Evolutionary conservation across 2,888 invertebrate genomes (phyloP).

Genomic region (Drosophila mercatorum): DNA sequence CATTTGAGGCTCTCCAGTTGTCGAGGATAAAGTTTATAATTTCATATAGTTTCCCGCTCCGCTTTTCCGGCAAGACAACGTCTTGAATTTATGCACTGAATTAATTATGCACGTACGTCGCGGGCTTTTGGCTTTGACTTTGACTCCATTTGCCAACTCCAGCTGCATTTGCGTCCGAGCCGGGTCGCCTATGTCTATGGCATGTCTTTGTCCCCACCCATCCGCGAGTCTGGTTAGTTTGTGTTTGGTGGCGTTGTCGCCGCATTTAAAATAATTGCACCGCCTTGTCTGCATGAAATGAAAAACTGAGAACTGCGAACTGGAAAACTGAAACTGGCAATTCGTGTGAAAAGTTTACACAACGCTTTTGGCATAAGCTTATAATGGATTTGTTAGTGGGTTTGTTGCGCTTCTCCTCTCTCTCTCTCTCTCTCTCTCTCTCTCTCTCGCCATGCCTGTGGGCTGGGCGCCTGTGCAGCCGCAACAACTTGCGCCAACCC

Average conservation of each 20-base stretch:
- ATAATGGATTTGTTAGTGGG: constrained; percentile 76
- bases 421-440: too few species aligned
- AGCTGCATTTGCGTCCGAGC: constrained; percentile 35
- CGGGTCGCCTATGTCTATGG: background rate
- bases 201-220: constrained; percentile 7
- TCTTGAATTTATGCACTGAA: constrained; percentile 80
- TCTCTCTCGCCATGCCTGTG: background rate
- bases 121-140: constrained; percentile 34
- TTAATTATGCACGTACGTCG: constrained; percentile 78
- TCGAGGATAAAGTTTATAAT: constrained; percentile 77
- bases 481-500: constrained; percentile 36
- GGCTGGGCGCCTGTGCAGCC: constrained; percentile 17
- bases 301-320: constrained; percentile 1
- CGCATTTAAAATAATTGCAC: constrained; percentile 79
- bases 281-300: constrained; percentile 36
- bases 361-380: constrained; percentile 76
- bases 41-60: constrained; percentile 66
- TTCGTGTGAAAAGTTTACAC: constrained; percentile 77
- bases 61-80: constrained; percentile 42
- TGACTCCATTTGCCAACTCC: constrained; percentile 22
- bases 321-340: constrained; percentile 53
- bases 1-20: constrained; percentile 45
- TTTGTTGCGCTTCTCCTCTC: constrained; percentile 45
- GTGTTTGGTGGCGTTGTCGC: constrained; percentile 60
- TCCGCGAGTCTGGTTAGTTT: constrained; percentile 67